These are phyloP conservation scores for Trachymyrmex septentrionalis DNA, from an alignment of 1,140 invertebrate genomes.

Conservation along the genomic window DNA sequence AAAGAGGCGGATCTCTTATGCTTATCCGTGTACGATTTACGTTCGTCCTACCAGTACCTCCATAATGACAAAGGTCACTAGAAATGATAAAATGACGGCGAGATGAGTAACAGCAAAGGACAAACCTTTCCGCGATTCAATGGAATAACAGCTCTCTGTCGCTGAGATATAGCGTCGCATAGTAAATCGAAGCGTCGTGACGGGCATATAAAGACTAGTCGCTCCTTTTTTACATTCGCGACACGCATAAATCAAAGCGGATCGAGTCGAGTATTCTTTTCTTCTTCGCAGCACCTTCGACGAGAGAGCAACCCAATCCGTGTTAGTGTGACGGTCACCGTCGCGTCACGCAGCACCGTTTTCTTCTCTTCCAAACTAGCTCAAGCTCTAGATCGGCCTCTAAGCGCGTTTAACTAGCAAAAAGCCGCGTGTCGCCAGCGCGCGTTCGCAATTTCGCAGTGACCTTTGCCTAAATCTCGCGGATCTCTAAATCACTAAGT, in stretches of 20 bases:
- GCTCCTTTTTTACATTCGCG: not conserved
- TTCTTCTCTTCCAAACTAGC: not conserved
- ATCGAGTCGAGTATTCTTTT: constrained; percentile 25
- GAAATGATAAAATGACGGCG: constrained; percentile 17
- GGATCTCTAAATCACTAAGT: constrained; percentile 41
- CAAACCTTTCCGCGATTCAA: not conserved
- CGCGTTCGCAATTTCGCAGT: constrained; percentile 39
- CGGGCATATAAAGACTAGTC: not conserved
- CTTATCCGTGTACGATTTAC: constrained; percentile 45
- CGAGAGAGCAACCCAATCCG: not conserved
- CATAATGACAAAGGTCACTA: constrained; percentile 66
- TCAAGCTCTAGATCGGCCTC: constrained; percentile 52
- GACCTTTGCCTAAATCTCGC: constrained; percentile 37
- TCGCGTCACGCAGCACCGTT: constrained; percentile 4
- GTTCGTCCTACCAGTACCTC: constrained; percentile 36
- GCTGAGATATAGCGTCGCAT: not conserved
- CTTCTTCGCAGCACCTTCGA: constrained; percentile 11
- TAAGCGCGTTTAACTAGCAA: constrained; percentile 34
- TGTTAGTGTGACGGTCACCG: not conserved
- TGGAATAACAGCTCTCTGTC: constrained; percentile 13
- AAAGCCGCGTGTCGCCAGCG: not conserved
- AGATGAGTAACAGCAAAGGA: constrained; percentile 37
- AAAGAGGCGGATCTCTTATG: constrained; percentile 43
- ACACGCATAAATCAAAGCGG: not conserved
- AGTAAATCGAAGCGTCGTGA: constrained; percentile 16